phyloP scores from a whole-genome alignment of 1,140 invertebrate genomes.

The Penaeus chinensis region DNA sequence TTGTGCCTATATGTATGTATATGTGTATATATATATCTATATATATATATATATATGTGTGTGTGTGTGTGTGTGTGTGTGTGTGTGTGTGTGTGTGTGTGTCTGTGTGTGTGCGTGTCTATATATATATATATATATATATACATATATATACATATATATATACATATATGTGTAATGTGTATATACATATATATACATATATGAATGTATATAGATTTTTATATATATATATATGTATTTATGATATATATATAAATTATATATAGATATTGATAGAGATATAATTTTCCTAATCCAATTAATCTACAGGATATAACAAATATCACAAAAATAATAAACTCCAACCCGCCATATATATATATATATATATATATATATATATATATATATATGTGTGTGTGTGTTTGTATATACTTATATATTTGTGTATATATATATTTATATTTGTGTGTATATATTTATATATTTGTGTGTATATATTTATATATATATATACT shows the following conservation, averaged over 20 bases:
- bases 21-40: neutral
- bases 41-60: neutral
- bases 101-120: neutral
- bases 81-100: neutral
- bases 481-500: too few relatives aligned
- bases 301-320: too few relatives aligned
- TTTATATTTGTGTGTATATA: too few relatives aligned
- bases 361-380: neutral
- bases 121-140: neutral
- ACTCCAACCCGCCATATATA: too few relatives aligned
- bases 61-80: neutral
- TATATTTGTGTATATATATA: too few relatives aligned
- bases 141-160: neutral
- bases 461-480: too few relatives aligned
- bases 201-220: neutral
- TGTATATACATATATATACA: slow-evolving; percentile 1
- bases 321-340: too few relatives aligned
- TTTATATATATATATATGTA: neutral
- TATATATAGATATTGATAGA: too few relatives aligned
- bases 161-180: slow-evolving; percentile 20
- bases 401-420: too few relatives aligned
- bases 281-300: too few relatives aligned
- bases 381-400: too few relatives aligned
- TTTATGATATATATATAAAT: too few relatives aligned
- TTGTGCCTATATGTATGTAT: neutral